Evolutionary conservation across 1,140 invertebrate species (phyloP).

Genomic region (Tetramorium simillimum): DNA sequence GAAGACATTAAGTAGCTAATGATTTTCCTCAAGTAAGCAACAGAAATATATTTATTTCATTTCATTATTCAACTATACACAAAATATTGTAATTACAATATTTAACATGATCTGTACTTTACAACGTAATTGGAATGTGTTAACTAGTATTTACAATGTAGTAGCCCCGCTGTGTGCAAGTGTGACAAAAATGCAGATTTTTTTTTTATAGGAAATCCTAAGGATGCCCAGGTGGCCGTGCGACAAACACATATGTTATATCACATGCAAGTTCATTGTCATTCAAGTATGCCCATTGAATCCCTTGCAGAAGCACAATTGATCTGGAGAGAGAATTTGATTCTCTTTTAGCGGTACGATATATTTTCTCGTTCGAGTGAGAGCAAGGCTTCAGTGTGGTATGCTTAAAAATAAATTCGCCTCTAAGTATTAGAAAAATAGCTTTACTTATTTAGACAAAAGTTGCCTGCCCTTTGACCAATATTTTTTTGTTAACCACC

Average conservation of each 20-base stretch:
- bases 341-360: slow-evolving; percentile 68
- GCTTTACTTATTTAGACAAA: slow-evolving; percentile 85
- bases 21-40: slow-evolving; percentile 82
- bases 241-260: slow-evolving; percentile 75
- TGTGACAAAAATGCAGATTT: slow-evolving; percentile 80
- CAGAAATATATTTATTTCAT: slow-evolving; percentile 85
- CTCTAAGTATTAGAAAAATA: slow-evolving; percentile 86
- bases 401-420: slow-evolving; percentile 83
- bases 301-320: slow-evolving; percentile 83
- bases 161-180: slow-evolving; percentile 85
- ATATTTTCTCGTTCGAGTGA: slow-evolving; percentile 74
- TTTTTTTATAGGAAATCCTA: slow-evolving; percentile 77
- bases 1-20: slow-evolving; percentile 84
- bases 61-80: slow-evolving; percentile 82
- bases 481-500: slow-evolving; percentile 82
- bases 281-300: slow-evolving; percentile 84
- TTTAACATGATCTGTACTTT: slow-evolving; percentile 84
- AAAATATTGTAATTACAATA: slow-evolving; percentile 85
- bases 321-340: slow-evolving; percentile 70
- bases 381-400: slow-evolving; percentile 85
- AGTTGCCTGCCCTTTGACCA: slow-evolving; percentile 85
- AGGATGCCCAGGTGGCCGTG: slow-evolving; percentile 78
- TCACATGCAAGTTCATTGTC: slow-evolving; percentile 82
- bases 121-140: slow-evolving; percentile 85
- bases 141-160: slow-evolving; percentile 85